phyloP scores from a whole-genome alignment of 2,888 invertebrate species.

The Dorcus parallelipipedus region DNA sequence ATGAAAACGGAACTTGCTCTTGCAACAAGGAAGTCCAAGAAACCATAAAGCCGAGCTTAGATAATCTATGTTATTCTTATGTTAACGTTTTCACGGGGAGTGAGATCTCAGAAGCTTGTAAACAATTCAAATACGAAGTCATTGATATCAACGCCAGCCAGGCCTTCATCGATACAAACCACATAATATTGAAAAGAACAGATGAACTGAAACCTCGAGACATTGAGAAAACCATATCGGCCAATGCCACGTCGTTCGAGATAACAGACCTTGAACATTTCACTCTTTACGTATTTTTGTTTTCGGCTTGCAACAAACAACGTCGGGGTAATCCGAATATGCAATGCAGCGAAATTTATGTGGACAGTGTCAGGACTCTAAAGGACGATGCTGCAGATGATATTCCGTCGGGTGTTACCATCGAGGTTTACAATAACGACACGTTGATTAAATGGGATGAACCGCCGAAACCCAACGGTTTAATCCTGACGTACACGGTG shows the following conservation, averaged over 20 bases:
- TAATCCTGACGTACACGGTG: slow-evolving; percentile 60
- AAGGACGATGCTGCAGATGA: slow-evolving; percentile 46
- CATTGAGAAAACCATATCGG: slow-evolving; percentile 18
- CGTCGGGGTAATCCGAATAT: slow-evolving; percentile 49
- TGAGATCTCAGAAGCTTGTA: neutral
- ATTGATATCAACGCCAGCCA: neutral
- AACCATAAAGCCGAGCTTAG: neutral
- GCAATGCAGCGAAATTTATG: slow-evolving; percentile 51
- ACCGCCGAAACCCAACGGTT: slow-evolving; percentile 63
- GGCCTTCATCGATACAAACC: neutral
- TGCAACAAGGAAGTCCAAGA: neutral
- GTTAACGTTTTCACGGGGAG: neutral
- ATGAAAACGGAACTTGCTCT: neutral
- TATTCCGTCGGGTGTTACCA: slow-evolving; percentile 32
- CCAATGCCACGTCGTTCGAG: slow-evolving; percentile 28
- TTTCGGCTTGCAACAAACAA: slow-evolving; percentile 58
- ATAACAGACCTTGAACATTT: slow-evolving; percentile 54
- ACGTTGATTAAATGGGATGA: slow-evolving; percentile 54
- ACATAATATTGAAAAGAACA: neutral
- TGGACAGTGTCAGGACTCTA: slow-evolving; percentile 52
- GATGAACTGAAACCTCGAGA: neutral
- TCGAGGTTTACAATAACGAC: slow-evolving; percentile 23
- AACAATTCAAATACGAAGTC: neutral
- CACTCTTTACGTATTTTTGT: slow-evolving; percentile 57
- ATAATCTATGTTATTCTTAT: neutral